Conservation (phyloP, 1,140 invertebrate species). For the Ladona fulva region DNA sequence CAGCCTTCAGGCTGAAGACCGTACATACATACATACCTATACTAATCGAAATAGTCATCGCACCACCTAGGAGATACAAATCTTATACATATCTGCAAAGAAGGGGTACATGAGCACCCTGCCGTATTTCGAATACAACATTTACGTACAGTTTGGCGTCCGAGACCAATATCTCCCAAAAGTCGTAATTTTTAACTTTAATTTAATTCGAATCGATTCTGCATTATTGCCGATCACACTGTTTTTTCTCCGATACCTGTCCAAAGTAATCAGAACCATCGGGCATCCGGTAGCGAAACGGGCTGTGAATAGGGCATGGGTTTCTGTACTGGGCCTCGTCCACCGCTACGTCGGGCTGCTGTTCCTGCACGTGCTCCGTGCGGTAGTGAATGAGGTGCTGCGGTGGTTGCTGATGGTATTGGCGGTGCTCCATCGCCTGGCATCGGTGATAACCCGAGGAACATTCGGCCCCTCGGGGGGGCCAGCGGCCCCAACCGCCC, state of each 20-base stretch:
- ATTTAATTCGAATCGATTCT: no score
- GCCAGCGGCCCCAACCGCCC: background rate
- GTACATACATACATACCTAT: no score
- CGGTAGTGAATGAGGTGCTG: background rate
- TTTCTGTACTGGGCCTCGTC: background rate
- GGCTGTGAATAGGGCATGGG: background rate
- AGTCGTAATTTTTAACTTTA: no score
- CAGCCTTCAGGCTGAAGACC: no score
- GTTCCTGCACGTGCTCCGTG: background rate
- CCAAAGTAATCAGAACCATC: background rate
- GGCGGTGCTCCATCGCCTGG: constrained; percentile 3
- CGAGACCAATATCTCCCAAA: no score
- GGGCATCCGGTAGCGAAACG: background rate
- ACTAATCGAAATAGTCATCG: no score
- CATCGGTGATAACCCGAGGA: background rate
- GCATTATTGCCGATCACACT: no score
- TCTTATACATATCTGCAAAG: no score
- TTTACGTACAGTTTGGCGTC: no score
- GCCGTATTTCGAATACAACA: no score
- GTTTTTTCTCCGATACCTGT: constrained; percentile 86
- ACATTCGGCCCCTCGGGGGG: background rate
- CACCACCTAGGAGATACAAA: no score
- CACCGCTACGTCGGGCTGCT: background rate
- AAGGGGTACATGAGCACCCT: no score
- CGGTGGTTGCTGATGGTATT: background rate